Conservation (phyloP, 1,140 invertebrate species). For the Drosophila lini region DNA sequence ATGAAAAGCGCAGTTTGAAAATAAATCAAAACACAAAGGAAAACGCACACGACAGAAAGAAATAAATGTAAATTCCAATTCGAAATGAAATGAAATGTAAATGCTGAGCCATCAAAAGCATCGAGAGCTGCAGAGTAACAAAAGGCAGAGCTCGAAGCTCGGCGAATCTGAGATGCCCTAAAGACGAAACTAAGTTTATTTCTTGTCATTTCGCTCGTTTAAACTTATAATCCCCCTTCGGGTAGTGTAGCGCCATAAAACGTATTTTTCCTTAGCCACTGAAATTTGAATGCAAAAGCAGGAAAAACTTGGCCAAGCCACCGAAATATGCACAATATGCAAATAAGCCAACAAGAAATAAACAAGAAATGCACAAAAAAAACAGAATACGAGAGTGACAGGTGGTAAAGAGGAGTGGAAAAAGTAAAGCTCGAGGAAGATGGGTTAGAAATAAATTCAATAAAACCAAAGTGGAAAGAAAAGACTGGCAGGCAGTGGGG, state of each 20-base stretch:
- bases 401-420: conserved; percentile 25
- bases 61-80: conserved; percentile 56
- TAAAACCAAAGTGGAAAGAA: conserved; percentile 47
- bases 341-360: conserved; percentile 52
- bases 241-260: conserved; percentile 16
- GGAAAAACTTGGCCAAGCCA: conserved; percentile 62
- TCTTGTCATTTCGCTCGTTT: conserved; percentile 21
- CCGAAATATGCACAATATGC: conserved; percentile 71
- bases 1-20: conserved; percentile 70
- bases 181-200: conserved; percentile 19
- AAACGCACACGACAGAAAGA: conserved; percentile 34
- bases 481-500: conserved; percentile 1
- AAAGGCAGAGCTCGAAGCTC: not conserved
- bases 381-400: conserved; percentile 46
- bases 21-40: conserved; percentile 60
- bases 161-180: conserved; percentile 33
- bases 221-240: conserved; percentile 21
- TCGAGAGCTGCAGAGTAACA: conserved; percentile 39
- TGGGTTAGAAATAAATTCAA: conserved; percentile 45
- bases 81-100: conserved; percentile 70
- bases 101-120: conserved; percentile 75
- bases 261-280: conserved; percentile 25
- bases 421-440: conserved; percentile 1
- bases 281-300: conserved; percentile 62
- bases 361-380: conserved; percentile 48